Evolutionary conservation across 2,797 vertebrate genomes (phyloP).

Genomic region (Bufotes viridis): DNA sequence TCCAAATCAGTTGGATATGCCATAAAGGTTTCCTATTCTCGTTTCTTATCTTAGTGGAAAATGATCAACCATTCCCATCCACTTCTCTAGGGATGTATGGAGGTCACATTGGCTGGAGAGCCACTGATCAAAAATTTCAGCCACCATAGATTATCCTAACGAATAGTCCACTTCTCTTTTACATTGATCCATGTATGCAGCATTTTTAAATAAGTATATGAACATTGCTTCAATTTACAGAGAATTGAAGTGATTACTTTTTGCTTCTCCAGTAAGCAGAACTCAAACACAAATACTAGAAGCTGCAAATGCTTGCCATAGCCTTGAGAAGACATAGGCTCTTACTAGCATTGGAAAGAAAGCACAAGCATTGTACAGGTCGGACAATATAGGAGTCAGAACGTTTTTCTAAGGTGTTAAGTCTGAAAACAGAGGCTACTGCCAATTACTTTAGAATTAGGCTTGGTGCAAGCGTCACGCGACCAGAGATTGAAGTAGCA

Average conservation of each 20-base stretch:
- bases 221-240: neutral
- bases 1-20: no score
- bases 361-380: constrained; percentile 2
- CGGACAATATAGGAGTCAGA: constrained; percentile 9
- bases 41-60: no score
- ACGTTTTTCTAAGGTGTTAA: neutral
- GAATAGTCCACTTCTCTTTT: neutral
- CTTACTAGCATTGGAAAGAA: neutral
- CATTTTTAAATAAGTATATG: neutral
- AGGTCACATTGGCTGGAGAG: neutral
- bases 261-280: neutral
- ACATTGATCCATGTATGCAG: neutral
- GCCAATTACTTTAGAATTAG: neutral
- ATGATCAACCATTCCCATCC: no score
- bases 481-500: no score
- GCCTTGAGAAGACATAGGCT: neutral
- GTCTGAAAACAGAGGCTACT: neutral
- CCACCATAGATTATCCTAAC: no score
- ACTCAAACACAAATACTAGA: neutral
- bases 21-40: no score
- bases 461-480: no score
- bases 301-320: neutral
- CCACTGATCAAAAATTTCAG: neutral
- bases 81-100: neutral
- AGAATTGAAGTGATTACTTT: neutral